Conservation (phyloP, 92 coral and sea anemone genomes). For the Zoanthus sansibaricus region DNA sequence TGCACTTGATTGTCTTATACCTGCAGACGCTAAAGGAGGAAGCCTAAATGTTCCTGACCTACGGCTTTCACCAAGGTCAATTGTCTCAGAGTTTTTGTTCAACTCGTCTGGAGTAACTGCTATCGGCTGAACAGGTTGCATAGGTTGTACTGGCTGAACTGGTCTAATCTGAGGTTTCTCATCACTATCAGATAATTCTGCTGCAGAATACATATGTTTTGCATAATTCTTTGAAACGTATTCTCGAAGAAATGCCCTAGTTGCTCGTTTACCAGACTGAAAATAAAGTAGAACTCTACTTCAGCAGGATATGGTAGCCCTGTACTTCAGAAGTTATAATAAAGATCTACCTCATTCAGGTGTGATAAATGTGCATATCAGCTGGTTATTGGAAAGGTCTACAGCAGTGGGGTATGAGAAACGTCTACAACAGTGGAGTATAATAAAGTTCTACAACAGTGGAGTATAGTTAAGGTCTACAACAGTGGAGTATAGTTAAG, state of each 20-base stretch:
- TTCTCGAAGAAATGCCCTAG: constrained; percentile 94
- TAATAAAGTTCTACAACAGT: too few relatives aligned
- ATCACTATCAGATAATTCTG: constrained; percentile 8
- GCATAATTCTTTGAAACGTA: constrained; percentile 50
- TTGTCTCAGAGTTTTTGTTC: not conserved
- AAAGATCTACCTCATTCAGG: too few relatives aligned
- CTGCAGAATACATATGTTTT: constrained; percentile 42
- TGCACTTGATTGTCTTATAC: not conserved
- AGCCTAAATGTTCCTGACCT: constrained; percentile 45
- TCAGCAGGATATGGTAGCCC: too few relatives aligned
- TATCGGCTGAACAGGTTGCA: constrained; percentile 13
- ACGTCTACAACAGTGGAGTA: too few relatives aligned
- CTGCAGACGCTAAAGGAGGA: constrained; percentile 55
- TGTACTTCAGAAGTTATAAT: too few relatives aligned
- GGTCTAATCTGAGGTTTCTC: not conserved
- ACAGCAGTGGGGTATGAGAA: too few relatives aligned
- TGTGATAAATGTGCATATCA: too few relatives aligned
- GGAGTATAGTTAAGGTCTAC: too few relatives aligned
- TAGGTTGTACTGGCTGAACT: constrained; percentile 16
- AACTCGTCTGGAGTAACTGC: constrained; percentile 22
- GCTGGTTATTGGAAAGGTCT: too few relatives aligned
- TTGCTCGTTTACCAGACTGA: constrained; percentile 95
- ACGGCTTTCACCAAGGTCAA: constrained; percentile 11
- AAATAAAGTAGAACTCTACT: not conserved
- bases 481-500: too few relatives aligned